phyloP scores from a whole-genome alignment of 1,140 invertebrate species.

The Leptinotarsa defecta region DNA sequence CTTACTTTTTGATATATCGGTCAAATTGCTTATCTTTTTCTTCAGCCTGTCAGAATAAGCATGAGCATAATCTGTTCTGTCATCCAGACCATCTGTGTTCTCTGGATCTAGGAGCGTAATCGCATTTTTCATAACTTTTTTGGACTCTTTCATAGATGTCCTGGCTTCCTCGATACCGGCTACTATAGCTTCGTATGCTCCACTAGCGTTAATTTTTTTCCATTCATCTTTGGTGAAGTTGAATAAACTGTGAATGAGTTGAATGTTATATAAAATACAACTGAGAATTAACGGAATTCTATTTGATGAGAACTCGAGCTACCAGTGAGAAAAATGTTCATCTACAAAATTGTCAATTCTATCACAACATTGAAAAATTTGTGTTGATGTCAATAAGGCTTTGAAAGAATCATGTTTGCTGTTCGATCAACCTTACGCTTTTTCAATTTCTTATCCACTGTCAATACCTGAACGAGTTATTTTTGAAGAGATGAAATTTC shows the following conservation, averaged over 20 bases:
- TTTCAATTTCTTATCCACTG: too few relatives aligned
- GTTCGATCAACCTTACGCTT: too few relatives aligned
- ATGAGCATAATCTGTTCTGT: slow-evolving; percentile 53
- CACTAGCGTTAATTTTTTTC: slow-evolving; percentile 75
- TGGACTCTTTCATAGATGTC: slow-evolving; percentile 69
- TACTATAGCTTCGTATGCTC: slow-evolving; percentile 81
- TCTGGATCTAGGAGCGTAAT: slow-evolving; percentile 59
- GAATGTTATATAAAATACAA: too few relatives aligned
- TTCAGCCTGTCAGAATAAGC: slow-evolving; percentile 46
- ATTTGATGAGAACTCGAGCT: too few relatives aligned
- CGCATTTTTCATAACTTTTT: slow-evolving; percentile 64
- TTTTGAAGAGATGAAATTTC: too few relatives aligned
- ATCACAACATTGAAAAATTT: too few relatives aligned
- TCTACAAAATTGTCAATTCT: neutral
- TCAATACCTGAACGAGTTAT: too few relatives aligned
- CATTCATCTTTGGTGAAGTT: slow-evolving; percentile 70
- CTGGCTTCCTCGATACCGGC: slow-evolving; percentile 67
- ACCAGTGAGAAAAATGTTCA: neutral
- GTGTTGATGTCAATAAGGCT: too few relatives aligned
- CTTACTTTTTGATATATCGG: slow-evolving; percentile 43
- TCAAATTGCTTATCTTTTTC: slow-evolving; percentile 44
- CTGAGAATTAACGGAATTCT: too few relatives aligned
- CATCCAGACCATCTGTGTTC: slow-evolving; percentile 57
- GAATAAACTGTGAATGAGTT: slow-evolving; percentile 64
- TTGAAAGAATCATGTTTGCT: too few relatives aligned